A percentile compares a stretch with the other conserved stretches of the same genome.
Conservation (phyloP, 2,113 vertebrate species). For the Thymallus thymallus region DNA sequence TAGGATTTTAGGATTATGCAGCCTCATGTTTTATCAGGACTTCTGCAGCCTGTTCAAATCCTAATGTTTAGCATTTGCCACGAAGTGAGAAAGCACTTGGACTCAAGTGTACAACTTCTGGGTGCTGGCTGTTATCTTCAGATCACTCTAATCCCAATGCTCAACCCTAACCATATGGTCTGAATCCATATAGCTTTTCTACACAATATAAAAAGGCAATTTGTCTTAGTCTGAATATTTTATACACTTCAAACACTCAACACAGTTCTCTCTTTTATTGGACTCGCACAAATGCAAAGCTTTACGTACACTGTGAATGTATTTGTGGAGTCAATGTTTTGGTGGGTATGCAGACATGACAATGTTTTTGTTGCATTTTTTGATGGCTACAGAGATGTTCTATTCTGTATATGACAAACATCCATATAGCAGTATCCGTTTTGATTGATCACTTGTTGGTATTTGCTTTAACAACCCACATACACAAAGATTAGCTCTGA, state of each 20-base stretch:
- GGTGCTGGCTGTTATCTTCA: constrained; percentile 20
- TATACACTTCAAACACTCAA: neutral
- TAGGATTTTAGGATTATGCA: neutral
- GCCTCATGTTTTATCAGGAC: neutral
- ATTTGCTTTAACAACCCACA: constrained; percentile 60
- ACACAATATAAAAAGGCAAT: neutral
- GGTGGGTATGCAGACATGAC: constrained; percentile 24
- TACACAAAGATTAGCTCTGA: constrained; percentile 55
- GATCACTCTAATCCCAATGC: neutral
- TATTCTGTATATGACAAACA: constrained; percentile 24
- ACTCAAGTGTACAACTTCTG: neutral
- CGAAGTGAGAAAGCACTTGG: neutral
- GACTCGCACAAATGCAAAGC: constrained; percentile 64
- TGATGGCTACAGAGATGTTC: constrained; percentile 7
- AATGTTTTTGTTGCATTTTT: constrained; percentile 25
- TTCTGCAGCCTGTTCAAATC: neutral
- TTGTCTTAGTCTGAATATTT: constrained; percentile 9
- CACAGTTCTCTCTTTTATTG: neutral
- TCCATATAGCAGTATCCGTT: constrained; percentile 37
- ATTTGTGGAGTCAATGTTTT: constrained; percentile 51
- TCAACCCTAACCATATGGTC: neutral
- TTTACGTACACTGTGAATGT: constrained; percentile 74
- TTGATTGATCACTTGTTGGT: constrained; percentile 32
- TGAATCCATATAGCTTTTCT: neutral
- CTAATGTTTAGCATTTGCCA: neutral